Percentiles rank a stretch among this genome's conserved stretches.
These are phyloP conservation scores for Clarias fuscus DNA, from an alignment of 2,797 vertebrate genomes.

Conservation along the genomic window DNA sequence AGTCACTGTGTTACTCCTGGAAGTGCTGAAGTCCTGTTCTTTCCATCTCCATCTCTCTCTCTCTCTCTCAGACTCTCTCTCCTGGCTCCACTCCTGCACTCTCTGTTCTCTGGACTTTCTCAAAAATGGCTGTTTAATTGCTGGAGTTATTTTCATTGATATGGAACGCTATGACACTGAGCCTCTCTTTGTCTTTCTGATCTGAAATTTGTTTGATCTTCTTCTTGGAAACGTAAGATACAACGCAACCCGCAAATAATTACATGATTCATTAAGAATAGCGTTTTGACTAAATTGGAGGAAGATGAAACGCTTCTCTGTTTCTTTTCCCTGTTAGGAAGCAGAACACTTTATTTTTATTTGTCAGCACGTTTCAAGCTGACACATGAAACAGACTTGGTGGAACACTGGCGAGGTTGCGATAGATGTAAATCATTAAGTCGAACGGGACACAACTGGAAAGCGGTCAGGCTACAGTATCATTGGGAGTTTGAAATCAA, in stretches of 20 bases:
- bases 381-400: slow-evolving; percentile 42
- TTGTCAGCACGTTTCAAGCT: slow-evolving; percentile 38
- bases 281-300: not conserved
- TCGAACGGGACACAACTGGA: not conserved
- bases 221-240: not conserved
- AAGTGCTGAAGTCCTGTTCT: slow-evolving; percentile 26
- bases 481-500: not conserved
- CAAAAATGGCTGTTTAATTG: slow-evolving; percentile 40
- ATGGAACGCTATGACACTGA: slow-evolving; percentile 24
- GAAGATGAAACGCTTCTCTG: slow-evolving; percentile 4
- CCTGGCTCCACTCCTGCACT: slow-evolving; percentile 40
- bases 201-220: not conserved
- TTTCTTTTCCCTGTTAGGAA: slow-evolving; percentile 18
- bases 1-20: slow-evolving; percentile 56
- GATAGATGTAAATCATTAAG: slow-evolving; percentile 31
- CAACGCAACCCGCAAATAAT: slow-evolving; percentile 1
- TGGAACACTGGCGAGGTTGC: slow-evolving; percentile 31
- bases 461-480: not conserved
- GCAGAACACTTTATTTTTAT: slow-evolving; percentile 34
- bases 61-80: slow-evolving; percentile 28
- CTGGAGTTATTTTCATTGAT: slow-evolving; percentile 36
- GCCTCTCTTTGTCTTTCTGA: not conserved
- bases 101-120: slow-evolving; percentile 23
- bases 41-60: slow-evolving; percentile 15
- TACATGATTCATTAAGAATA: slow-evolving; percentile 11